These are phyloP conservation scores for Busseola fusca DNA, from an alignment of 2,888 invertebrate species.

Conservation along the genomic window DNA sequence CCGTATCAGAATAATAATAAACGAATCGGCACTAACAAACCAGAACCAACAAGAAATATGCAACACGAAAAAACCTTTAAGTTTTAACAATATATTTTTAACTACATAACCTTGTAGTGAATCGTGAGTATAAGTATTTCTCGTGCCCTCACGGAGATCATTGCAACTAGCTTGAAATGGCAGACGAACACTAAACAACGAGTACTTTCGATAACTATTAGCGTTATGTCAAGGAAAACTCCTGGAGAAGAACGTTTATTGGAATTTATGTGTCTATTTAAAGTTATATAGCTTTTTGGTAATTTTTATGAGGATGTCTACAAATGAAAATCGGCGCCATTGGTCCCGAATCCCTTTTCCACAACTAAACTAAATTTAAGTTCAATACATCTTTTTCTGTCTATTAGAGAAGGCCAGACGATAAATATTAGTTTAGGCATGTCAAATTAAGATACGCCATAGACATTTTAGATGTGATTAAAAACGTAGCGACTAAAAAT, in stretches of 20 bases:
- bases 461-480: no score
- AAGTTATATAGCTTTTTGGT: neutral
- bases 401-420: no score
- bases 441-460: no score
- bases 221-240: slow-evolving; percentile 47
- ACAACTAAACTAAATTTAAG: no score
- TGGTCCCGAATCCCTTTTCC: no score
- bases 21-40: neutral
- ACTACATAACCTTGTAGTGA: slow-evolving; percentile 33
- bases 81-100: slow-evolving; percentile 14
- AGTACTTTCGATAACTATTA: slow-evolving; percentile 31
- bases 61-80: slow-evolving; percentile 1
- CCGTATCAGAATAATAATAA: no score
- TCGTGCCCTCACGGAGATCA: slow-evolving; percentile 22
- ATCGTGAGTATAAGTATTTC: slow-evolving; percentile 17
- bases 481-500: no score
- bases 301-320: neutral
- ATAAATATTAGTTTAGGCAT: no score
- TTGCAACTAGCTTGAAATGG: slow-evolving; percentile 26
- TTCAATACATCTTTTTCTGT: no score
- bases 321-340: neutral
- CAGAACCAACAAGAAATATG: neutral
- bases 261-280: neutral
- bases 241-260: neutral
- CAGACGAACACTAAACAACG: slow-evolving; percentile 30